Conservation (phyloP, 2,797 vertebrate species). For the Protonibea diacanthus region DNA sequence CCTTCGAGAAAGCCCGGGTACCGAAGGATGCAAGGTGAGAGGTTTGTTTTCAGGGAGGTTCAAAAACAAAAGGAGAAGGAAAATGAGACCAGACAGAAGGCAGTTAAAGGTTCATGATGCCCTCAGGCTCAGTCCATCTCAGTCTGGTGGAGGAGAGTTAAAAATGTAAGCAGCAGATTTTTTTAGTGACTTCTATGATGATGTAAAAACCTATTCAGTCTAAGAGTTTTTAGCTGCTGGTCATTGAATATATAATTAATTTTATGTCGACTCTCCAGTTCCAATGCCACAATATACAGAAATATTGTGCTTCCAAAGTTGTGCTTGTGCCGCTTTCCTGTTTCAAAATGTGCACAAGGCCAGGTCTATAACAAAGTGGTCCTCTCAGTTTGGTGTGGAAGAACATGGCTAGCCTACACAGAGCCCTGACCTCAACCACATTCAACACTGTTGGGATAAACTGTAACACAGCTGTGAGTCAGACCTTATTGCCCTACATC, state of each 20-base stretch:
- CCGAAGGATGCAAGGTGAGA: conserved; percentile 93
- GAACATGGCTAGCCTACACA: not conserved
- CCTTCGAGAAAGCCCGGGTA: conserved; percentile 91
- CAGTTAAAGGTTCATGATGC: conserved; percentile 8
- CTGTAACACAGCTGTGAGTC: not conserved
- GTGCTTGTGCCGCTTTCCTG: not conserved
- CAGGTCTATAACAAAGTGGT: not conserved
- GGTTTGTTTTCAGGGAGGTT: not conserved
- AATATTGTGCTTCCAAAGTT: not conserved
- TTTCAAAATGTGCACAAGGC: not conserved
- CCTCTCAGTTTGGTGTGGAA: not conserved
- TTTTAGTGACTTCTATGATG: not conserved
- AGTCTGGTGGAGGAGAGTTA: not conserved
- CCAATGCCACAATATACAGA: not conserved
- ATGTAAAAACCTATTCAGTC: not conserved
- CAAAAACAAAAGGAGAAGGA: not conserved
- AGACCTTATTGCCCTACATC: not conserved
- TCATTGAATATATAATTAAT: not conserved
- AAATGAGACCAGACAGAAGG: not conserved
- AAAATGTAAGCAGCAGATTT: conserved; percentile 1
- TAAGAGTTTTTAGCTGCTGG: not conserved
- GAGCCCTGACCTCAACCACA: not conserved
- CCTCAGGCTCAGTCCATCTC: conserved; percentile 1
- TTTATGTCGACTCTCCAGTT: too few relatives aligned
- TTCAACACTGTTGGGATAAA: not conserved